phyloP scores from a whole-genome alignment of 2,888 invertebrate species.

The Sphaerophoria rueppellii region DNA sequence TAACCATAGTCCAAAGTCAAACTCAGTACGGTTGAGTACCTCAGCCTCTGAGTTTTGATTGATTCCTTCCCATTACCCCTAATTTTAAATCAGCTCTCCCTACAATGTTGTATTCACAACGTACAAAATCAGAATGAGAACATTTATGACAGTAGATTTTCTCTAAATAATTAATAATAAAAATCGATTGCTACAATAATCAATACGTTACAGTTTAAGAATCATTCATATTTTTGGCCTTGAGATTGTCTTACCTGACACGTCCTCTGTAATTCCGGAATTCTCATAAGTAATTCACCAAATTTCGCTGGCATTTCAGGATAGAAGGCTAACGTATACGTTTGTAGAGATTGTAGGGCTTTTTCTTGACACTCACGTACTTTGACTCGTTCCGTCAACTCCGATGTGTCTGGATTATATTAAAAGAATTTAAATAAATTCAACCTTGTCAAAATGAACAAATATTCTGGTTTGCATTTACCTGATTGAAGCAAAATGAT shows the following conservation, averaged over 20 bases:
- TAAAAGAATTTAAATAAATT: background rate
- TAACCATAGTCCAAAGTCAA: too few relatives aligned
- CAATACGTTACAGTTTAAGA: too few relatives aligned
- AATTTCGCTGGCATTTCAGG: slow-evolving; percentile 97
- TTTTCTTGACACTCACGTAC: slow-evolving; percentile 97
- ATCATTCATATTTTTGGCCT: too few relatives aligned
- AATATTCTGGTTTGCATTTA: slow-evolving; percentile 80
- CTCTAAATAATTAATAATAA: too few relatives aligned
- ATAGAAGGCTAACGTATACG: slow-evolving; percentile 94
- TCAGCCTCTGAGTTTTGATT: too few relatives aligned
- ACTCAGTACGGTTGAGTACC: too few relatives aligned
- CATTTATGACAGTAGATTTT: too few relatives aligned
- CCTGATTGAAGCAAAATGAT: slow-evolving; percentile 95
- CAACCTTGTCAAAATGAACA: background rate
- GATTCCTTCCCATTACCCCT: too few relatives aligned
- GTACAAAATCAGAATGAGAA: too few relatives aligned
- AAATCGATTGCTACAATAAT: too few relatives aligned
- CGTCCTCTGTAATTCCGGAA: slow-evolving; percentile 96
- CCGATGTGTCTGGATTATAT: slow-evolving; percentile 89
- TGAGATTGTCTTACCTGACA: slow-evolving; percentile 94
- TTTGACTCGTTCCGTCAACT: slow-evolving; percentile 95
- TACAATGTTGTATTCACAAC: too few relatives aligned
- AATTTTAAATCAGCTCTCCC: too few relatives aligned
- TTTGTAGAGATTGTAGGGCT: slow-evolving; percentile 94
- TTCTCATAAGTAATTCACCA: slow-evolving; percentile 94